Percentiles rank a stretch among this genome's conserved stretches.
Evolutionary conservation across 37 sponge, comb jelly and placozoan genomes (phyloP).

Genomic region (Agelas oroides): DNA sequence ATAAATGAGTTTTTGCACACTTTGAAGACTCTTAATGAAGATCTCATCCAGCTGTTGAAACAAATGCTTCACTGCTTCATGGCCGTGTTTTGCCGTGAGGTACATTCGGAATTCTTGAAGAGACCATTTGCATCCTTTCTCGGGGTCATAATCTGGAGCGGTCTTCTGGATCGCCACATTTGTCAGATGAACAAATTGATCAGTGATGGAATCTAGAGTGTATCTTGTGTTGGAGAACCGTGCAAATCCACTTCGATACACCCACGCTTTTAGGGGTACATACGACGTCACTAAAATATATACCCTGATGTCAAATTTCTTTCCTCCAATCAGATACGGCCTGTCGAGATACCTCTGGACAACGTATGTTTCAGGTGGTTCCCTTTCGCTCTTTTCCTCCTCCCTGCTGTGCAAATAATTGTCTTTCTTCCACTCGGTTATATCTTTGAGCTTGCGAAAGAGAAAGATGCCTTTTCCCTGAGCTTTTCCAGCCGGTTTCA

Average conservation of each 20-base stretch:
- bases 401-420: slow-evolving; percentile 66
- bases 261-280: slow-evolving; percentile 93
- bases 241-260: slow-evolving; percentile 98
- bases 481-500: slow-evolving; percentile 99
- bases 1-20: slow-evolving; percentile 95
- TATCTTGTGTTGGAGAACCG: slow-evolving; percentile 96
- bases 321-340: slow-evolving; percentile 96
- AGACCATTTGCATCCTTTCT: slow-evolving; percentile 99
- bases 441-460: slow-evolving; percentile 98
- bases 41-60: slow-evolving; percentile 90
- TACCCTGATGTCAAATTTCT: slow-evolving; percentile 97
- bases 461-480: slow-evolving; percentile 99
- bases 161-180: slow-evolving; percentile 99
- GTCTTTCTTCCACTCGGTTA: slow-evolving; percentile 99
- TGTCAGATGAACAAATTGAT: slow-evolving; percentile 95
- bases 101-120: slow-evolving; percentile 89
- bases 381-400: slow-evolving; percentile 83
- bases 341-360: slow-evolving; percentile 97
- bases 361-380: slow-evolving; percentile 97
- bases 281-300: slow-evolving; percentile 97
- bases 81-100: slow-evolving; percentile 86
- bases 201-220: slow-evolving; percentile 87
- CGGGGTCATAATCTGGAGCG: slow-evolving; percentile 98
- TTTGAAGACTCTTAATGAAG: slow-evolving; percentile 94
- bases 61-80: slow-evolving; percentile 75